These are phyloP conservation scores for Lerista edwardsae DNA, from an alignment of 2,797 vertebrate genomes.

Conservation along the genomic window DNA sequence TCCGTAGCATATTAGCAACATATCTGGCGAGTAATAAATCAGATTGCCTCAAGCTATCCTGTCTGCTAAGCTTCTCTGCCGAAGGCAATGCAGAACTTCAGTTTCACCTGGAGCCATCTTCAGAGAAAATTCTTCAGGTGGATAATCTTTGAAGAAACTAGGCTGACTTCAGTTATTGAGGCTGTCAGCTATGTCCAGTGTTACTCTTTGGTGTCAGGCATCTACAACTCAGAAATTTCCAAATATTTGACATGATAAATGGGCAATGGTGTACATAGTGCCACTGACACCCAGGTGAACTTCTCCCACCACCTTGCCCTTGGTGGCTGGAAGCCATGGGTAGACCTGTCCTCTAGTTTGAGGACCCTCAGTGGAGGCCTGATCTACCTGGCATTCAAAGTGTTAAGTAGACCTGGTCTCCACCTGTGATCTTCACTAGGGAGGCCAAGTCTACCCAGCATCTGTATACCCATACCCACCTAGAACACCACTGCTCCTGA, in stretches of 20 bases:
- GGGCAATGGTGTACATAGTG: too few relatives aligned
- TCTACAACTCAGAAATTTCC: background rate
- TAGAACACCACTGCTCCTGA: too few relatives aligned
- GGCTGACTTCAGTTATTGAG: background rate
- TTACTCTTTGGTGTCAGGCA: background rate
- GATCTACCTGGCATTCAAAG: too few relatives aligned
- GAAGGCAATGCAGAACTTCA: background rate
- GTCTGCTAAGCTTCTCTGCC: background rate
- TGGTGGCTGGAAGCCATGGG: too few relatives aligned
- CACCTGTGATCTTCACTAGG: too few relatives aligned
- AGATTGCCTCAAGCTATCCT: background rate
- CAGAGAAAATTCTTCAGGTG: background rate
- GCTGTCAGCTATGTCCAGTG: background rate
- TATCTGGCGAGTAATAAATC: background rate
- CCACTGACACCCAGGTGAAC: too few relatives aligned
- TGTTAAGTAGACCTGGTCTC: too few relatives aligned
- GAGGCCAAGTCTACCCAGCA: too few relatives aligned
- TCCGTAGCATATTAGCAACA: background rate
- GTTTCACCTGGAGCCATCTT: background rate
- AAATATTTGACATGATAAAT: background rate
- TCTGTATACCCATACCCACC: too few relatives aligned
- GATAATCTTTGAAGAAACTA: background rate
- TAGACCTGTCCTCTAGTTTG: too few relatives aligned
- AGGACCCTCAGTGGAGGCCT: too few relatives aligned
- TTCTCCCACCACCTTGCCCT: too few relatives aligned